These are phyloP conservation scores for Oenanthe melanoleuca DNA, from an alignment of 2,113 vertebrate genomes.

Conservation along the genomic window DNA sequence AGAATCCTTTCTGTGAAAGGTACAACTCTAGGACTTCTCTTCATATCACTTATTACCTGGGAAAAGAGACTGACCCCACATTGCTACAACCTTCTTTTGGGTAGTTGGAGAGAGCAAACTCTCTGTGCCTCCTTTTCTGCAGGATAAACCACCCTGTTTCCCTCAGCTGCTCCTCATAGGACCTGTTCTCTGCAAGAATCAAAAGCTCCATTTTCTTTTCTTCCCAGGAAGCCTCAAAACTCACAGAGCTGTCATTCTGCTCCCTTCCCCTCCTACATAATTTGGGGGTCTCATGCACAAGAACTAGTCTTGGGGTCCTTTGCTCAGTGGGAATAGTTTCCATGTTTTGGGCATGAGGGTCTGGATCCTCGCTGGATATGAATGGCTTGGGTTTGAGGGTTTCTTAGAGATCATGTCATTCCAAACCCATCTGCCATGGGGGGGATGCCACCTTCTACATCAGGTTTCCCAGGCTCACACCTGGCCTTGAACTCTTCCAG, in stretches of 20 bases:
- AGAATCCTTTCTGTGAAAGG: neutral
- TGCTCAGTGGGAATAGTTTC: neutral
- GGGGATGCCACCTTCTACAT: neutral
- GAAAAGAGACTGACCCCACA: neutral
- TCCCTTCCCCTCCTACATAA: neutral
- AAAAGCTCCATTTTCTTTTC: neutral
- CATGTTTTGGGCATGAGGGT: rapidly evolving
- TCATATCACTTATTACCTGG: neutral
- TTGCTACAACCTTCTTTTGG: rapidly evolving
- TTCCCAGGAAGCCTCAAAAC: neutral
- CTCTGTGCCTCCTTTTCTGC: neutral
- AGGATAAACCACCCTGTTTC: neutral
- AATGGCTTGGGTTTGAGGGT: neutral
- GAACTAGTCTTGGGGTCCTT: neutral
- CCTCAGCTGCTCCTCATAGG: neutral
- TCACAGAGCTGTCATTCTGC: neutral
- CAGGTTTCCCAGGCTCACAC: neutral
- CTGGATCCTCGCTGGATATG: neutral
- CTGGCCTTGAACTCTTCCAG: neutral
- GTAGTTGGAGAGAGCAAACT: neutral
- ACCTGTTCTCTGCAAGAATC: neutral
- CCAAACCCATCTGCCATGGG: neutral
- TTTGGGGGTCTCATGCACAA: neutral
- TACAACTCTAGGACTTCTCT: neutral
- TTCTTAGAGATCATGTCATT: neutral